Percentiles rank a stretch among this genome's conserved stretches.
Conservation (phyloP, 2,113 vertebrate genomes). For the Neotoma lepida region DNA sequence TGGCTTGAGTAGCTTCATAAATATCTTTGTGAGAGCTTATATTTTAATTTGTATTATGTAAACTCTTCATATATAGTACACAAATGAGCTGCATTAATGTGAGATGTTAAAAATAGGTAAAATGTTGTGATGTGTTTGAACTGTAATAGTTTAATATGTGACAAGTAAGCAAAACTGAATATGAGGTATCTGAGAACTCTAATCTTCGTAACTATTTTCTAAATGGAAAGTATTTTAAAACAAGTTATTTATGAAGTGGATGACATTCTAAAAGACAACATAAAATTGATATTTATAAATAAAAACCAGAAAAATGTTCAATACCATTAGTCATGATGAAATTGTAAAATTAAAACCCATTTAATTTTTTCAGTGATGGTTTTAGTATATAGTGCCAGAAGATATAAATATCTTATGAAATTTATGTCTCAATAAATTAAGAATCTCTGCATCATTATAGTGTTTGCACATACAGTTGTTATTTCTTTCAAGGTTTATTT, state of each 20-base stretch:
- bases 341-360: background rate
- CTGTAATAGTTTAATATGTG: background rate
- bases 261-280: background rate
- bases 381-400: background rate
- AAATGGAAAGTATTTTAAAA: background rate
- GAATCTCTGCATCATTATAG: background rate
- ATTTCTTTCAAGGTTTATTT: background rate
- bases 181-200: background rate
- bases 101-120: background rate
- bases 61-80: background rate
- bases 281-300: background rate
- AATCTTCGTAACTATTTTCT: background rate
- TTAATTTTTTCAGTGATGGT: background rate
- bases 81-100: background rate
- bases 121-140: background rate
- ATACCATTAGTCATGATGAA: background rate
- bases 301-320: background rate
- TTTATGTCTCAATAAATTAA: background rate
- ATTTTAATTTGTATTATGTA: background rate
- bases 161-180: background rate
- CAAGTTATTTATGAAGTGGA: background rate
- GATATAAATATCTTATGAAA: background rate
- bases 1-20: background rate
- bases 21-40: background rate
- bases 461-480: background rate